These are phyloP conservation scores for Haliclona indistincta DNA, from an alignment of 37 sponge, comb jelly and placozoan species.

Conservation along the genomic window DNA sequence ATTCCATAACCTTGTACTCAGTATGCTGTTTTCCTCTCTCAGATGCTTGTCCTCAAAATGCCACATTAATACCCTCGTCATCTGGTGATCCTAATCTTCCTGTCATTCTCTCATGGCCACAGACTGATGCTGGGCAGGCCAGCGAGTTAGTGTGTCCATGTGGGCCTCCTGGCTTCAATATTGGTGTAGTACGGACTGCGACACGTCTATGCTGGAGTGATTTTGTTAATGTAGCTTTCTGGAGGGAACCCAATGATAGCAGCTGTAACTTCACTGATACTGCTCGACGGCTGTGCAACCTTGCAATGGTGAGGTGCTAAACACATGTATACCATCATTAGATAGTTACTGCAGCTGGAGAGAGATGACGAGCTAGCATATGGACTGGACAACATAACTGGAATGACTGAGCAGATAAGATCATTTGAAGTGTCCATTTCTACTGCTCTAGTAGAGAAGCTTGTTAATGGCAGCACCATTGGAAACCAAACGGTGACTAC, in stretches of 20 bases:
- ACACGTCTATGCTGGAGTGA: neutral
- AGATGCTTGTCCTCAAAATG: slow-evolving; percentile 1
- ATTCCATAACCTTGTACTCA: too few species aligned
- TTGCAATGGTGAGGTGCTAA: neutral
- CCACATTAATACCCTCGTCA: neutral
- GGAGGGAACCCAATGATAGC: neutral
- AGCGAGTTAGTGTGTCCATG: neutral
- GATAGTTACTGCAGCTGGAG: slow-evolving; percentile 1
- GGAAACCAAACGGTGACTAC: neutral
- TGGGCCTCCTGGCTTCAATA: slow-evolving; percentile 1
- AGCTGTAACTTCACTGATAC: neutral
- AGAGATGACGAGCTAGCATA: neutral
- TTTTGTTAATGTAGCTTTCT: neutral
- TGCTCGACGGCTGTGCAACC: neutral
- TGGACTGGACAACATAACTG: slow-evolving; percentile 6
- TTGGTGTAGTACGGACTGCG: neutral
- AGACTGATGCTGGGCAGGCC: neutral
- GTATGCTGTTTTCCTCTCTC: too few species aligned
- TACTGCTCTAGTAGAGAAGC: slow-evolving; percentile 4
- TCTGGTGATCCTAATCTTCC: neutral
- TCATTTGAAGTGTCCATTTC: slow-evolving; percentile 1
- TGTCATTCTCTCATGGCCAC: neutral
- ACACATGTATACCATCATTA: neutral
- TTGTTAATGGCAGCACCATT: too few species aligned
- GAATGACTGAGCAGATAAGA: neutral